These are phyloP conservation scores for Leptopilina myrica DNA, from an alignment of 2,888 invertebrate species.

Conservation along the genomic window DNA sequence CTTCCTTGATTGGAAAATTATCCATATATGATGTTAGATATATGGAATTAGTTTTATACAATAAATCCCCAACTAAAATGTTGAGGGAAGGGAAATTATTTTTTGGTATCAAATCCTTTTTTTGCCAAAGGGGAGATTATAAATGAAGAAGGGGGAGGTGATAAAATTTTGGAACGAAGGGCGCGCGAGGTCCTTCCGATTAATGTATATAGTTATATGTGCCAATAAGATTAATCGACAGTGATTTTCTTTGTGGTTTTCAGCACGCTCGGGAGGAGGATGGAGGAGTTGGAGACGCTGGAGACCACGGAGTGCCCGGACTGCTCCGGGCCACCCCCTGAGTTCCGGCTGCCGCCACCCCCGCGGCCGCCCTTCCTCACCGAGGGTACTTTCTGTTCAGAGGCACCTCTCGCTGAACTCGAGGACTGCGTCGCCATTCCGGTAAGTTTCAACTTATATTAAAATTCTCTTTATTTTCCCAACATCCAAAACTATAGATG, in stretches of 20 bases:
- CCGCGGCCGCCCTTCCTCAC: slow-evolving; percentile 85
- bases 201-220: slow-evolving; percentile 77
- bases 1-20: too few relatives aligned
- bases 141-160: background rate
- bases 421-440: slow-evolving; percentile 88
- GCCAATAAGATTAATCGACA: slow-evolving; percentile 73
- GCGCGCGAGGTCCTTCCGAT: slow-evolving; percentile 78
- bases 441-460: slow-evolving; percentile 79
- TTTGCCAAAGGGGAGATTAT: background rate
- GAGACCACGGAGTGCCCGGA: slow-evolving; percentile 85
- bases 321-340: slow-evolving; percentile 86
- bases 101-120: too few relatives aligned
- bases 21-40: too few relatives aligned
- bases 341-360: slow-evolving; percentile 86
- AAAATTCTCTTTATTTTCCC: too few relatives aligned
- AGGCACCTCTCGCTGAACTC: slow-evolving; percentile 84
- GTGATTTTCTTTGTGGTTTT: slow-evolving; percentile 78
- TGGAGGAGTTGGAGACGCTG: slow-evolving; percentile 86
- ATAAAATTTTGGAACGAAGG: background rate
- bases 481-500: too few relatives aligned
- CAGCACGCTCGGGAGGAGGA: slow-evolving; percentile 77
- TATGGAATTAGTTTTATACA: too few relatives aligned
- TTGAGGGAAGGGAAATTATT: too few relatives aligned
- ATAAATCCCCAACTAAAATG: too few relatives aligned
- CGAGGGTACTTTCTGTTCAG: slow-evolving; percentile 83